phyloP scores from a whole-genome alignment of 2,797 vertebrate genomes.

The Stomatorhinus walkeri region DNA sequence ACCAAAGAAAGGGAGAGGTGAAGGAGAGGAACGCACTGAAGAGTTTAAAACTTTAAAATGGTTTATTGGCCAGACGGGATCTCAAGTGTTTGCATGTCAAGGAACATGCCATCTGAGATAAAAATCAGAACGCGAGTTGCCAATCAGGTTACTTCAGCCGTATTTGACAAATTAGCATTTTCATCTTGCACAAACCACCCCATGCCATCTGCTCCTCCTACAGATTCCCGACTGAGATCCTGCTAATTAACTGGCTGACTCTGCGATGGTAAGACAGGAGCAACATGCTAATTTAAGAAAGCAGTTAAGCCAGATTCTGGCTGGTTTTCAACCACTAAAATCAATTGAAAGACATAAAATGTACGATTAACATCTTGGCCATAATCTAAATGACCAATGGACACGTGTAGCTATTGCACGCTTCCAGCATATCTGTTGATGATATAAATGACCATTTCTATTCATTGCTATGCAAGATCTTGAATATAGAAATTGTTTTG shows the following conservation, averaged over 20 bases:
- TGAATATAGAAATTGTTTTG: neutral
- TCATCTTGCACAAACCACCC: constrained; percentile 41
- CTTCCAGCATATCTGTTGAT: neutral
- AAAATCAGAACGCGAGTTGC: constrained; percentile 39
- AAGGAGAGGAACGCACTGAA: neutral
- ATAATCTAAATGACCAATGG: neutral
- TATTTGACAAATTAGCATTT: constrained; percentile 53
- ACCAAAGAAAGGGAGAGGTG: constrained; percentile 14
- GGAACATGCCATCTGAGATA: constrained; percentile 38
- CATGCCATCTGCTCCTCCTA: constrained; percentile 45
- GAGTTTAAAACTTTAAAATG: constrained; percentile 32
- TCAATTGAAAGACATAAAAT: constrained; percentile 9
- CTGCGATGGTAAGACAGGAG: constrained; percentile 32
- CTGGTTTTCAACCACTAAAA: constrained; percentile 31
- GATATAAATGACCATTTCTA: neutral
- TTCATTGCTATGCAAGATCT: neutral
- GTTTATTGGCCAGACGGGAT: constrained; percentile 20
- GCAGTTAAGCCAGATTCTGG: constrained; percentile 33
- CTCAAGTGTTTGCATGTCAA: constrained; percentile 33
- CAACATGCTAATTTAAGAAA: constrained; percentile 41
- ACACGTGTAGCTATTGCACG: neutral
- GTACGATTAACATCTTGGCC: constrained; percentile 18
- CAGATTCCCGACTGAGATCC: constrained; percentile 37
- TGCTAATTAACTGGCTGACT: constrained; percentile 48
- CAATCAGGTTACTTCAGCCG: constrained; percentile 49